Conservation (phyloP, 2,888 invertebrate genomes). For the Cephus nigrinus region DNA sequence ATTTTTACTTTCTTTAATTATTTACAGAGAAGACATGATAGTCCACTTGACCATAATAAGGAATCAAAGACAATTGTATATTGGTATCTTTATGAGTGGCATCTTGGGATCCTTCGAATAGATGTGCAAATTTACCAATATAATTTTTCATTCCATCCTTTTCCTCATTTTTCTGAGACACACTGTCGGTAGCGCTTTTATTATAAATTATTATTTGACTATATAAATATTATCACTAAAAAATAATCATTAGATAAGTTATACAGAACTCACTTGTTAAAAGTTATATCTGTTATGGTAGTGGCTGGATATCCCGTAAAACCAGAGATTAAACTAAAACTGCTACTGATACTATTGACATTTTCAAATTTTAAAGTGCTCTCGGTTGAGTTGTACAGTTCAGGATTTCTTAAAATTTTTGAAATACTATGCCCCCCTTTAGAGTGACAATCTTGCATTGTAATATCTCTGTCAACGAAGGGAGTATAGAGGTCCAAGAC, state of each 20-base stretch:
- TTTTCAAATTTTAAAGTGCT: background rate
- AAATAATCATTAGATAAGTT: background rate
- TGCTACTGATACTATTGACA: background rate
- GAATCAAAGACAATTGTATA: slow-evolving; percentile 37
- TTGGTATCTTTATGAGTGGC: slow-evolving; percentile 21
- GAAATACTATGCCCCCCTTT: background rate
- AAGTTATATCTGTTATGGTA: background rate
- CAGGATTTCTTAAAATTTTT: background rate
- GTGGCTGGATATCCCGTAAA: background rate
- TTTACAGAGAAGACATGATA: background rate
- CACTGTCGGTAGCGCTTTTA: background rate
- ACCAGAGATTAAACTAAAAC: background rate
- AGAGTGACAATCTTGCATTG: background rate
- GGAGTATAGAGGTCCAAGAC: slow-evolving; percentile 39
- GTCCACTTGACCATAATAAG: slow-evolving; percentile 43
- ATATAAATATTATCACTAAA: background rate
- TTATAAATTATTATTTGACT: background rate
- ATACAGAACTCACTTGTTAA: background rate
- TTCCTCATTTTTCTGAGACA: background rate
- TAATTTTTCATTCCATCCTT: background rate
- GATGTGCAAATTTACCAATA: background rate
- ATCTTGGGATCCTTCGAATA: background rate
- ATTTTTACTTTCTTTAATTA: background rate
- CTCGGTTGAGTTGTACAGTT: background rate
- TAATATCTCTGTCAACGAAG: slow-evolving; percentile 21